A percentile compares a stretch with the other conserved stretches of the same genome.
Conservation (phyloP, 2,797 vertebrate genomes). For the Siniperca scherzeri region DNA sequence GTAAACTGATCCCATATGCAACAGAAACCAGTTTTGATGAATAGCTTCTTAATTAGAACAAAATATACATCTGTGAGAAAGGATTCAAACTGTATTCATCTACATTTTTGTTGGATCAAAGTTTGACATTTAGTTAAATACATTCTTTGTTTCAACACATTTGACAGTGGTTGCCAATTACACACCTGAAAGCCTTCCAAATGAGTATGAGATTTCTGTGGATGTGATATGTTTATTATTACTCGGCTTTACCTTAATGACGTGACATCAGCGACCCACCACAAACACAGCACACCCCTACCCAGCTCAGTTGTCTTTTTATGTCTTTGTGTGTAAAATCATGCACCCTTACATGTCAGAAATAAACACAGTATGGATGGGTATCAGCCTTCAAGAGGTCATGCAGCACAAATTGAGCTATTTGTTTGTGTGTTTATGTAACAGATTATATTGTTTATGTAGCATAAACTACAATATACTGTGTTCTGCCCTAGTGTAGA, state of each 20-base stretch:
- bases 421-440: neutral
- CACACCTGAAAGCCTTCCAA: neutral
- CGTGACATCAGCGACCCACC: neutral
- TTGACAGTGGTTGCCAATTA: neutral
- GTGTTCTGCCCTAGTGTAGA: neutral
- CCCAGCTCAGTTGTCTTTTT: neutral
- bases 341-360: neutral
- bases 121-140: neutral
- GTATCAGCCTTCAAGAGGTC: neutral
- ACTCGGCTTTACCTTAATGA: neutral
- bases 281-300: neutral
- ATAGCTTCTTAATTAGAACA: neutral
- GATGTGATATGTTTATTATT: conserved; percentile 13
- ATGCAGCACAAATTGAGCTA: neutral
- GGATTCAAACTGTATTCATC: no score
- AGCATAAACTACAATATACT: neutral
- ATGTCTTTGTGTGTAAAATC: conserved; percentile 13
- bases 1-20: neutral
- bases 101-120: neutral
- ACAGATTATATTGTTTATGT: neutral
- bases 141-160: neutral
- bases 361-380: neutral
- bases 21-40: neutral
- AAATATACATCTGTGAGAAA: neutral
- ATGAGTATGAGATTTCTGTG: neutral